Evolutionary conservation across 2,888 invertebrate genomes (phyloP), one percentile per base, ranked within the genome.

Genomic region (Ceraclea dissimilis): DNA sequence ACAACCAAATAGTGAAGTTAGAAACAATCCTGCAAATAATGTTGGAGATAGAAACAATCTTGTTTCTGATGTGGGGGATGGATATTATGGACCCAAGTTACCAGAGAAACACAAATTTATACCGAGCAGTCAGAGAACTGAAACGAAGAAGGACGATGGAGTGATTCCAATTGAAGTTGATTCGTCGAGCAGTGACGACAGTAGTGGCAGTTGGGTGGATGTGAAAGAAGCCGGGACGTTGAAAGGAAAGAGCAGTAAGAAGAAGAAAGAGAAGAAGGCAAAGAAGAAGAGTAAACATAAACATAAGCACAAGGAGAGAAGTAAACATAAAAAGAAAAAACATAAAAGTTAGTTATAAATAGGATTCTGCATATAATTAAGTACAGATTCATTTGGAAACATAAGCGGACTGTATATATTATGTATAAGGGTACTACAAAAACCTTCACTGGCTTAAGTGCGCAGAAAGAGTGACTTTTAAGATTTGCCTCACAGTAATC

Each of bases 11-110:
- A 21, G 6, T 6, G 33, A 21, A n/a, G 16, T n/a, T 39, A 16
- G 21, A 19, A 47, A 56, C 18, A 26, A 17, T 18, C 13, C 20
- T 19, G 17, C 34, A 33, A 34, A 49, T 21, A 21, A 34, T 19
- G 19, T 20, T 6, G 33, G 17, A 6, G 26, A 47, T 60, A 53
- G 26, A 49, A 39, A 53, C 11, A 52, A 61, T 43, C 22, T n/a
- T n/a, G 18, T 49, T n/a, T 56, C 16, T 22, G 48, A 52, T 47
- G 52, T 54, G 8, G 62, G 64, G 44, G 66, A 64, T 1, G 69
- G 75, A 63, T 67, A 73, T 16, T 84, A 83, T 52, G 83, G 83
- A 0, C 84, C 83, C 0, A 79, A 75, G 66, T 74, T 83, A 61
- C 83, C 84, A 1, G 74, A 76, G 10, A 76, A 69, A 31, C 63